Base-by-base conservation (phyloP, 2,113 vertebrate genomes). In the Lates calcarifer region DNA sequence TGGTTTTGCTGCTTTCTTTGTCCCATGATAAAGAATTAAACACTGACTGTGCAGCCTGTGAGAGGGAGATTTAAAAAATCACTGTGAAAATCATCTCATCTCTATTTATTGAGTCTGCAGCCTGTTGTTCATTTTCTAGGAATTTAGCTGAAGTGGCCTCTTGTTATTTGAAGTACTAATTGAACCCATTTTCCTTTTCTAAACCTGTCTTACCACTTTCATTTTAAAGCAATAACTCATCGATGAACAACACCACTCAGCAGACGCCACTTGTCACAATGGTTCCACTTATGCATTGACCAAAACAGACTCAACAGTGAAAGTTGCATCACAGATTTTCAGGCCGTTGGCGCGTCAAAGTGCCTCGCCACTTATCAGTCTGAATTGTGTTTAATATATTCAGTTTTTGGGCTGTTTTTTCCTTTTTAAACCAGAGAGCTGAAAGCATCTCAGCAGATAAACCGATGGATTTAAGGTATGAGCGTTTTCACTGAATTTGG, bases 161-260 rank as follows among this genome's bases (percentile, higher is more conserved):
- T 95, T 89, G 89, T 93, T 87, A 92, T 93, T 65, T 95, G 82
- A 88, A 95, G 94, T 60, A 81, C 93, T 94, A 85, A 92, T 95
- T 95, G 94, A 95, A 93, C 94, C 85, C 86, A 84, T 93, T 93
- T 91, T 92, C 91, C 92, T 89, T 93, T 92, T 90, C 85, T 77
- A 94, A 93, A 93, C 89, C 89, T 78, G 93, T 87, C 90, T 93
- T 89, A 67, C 87, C 85, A 51, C 85, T 89, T 94, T 85, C 90
- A 94, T 95, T 94, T 93, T 90, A 95, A 94, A 93, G 94, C 94
- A 95, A 94, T 94, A 94, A 93, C 93, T 90, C 91, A 69, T 85
- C 77, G 92, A 91, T 92, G 92, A 91, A 84, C 92, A 85, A 72
- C 83, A 55, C 76, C 93, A 93, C 94, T 95, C 92, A 29, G 64